Evolutionary conservation across 2,888 invertebrate genomes (phyloP), one percentile per base, ranked within the genome.

Genomic region (Osmoderma eremita): DNA sequence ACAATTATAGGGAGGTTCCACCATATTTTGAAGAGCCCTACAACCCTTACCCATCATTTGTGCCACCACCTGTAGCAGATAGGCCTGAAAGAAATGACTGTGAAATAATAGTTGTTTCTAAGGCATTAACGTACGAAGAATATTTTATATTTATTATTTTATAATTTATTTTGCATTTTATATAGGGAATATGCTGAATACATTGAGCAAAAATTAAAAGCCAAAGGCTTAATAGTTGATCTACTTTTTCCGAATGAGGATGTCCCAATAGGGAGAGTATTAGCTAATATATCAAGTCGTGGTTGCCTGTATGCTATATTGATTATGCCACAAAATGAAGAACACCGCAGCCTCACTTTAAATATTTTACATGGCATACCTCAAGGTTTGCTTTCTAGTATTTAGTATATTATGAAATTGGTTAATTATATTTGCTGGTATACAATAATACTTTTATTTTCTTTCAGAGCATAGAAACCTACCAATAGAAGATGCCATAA

Each of bases 171-270:
- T 30, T 70, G 54, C 49, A 69, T 77, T 10, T 53, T 53, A 38
- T 58, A 30, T 68, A 91, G 94, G 64, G 89, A 91, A 76, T 97
- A 96, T 80, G 96, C 95, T 0, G 96, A 97, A 79, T 91, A 88
- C 76, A 91, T 97, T 69, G 96, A 97, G 80, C 85, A 88, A 41
- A 87, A 92, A 12, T 83, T 97, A 65, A 94, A 93, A 78, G 87
- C 88, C 45, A 81, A 92, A 3, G 93, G 92, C 1, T 85, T 95
- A 62, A 89, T 90, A 2, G 95, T 95, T 0, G 95, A 95, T 79
- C 84, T 97, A 0, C 83, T 95, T n/a, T 95, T 94, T 79, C 95
- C 97, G 0, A 94, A 95, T 82, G 95, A 94, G 78, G 94, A 95
- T 77, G 92, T 94, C 0, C 91, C 94, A 0, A 87, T 95, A 10